Conservation (phyloP, 2,797 vertebrate genomes). For the Eurystomus glaucurus region DNA sequence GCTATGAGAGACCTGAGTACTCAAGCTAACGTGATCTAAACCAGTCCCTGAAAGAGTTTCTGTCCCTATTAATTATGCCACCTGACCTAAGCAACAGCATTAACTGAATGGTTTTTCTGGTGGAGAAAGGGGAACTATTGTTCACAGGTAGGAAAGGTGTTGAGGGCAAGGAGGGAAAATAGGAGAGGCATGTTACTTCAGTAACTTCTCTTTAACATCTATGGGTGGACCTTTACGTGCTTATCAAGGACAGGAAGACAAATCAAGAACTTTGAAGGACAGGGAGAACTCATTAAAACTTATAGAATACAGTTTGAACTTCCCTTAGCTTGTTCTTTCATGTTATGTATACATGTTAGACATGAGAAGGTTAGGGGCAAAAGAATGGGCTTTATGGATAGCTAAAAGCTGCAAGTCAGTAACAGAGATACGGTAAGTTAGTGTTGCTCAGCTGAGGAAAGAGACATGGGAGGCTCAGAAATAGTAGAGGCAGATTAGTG, state of each 20-base stretch:
- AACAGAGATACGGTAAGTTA: neutral
- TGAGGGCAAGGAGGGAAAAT: neutral
- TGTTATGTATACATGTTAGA: neutral
- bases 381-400: neutral
- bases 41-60: neutral
- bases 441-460: neutral
- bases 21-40: neutral
- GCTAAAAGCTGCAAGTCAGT: neutral
- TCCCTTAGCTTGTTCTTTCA: neutral
- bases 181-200: neutral
- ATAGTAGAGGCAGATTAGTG: neutral
- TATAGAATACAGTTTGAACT: neutral
- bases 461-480: neutral
- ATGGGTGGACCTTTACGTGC: neutral
- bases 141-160: neutral
- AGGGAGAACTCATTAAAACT: neutral
- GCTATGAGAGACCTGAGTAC: neutral
- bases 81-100: neutral
- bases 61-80: neutral
- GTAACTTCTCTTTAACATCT: neutral
- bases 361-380: neutral
- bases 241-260: neutral
- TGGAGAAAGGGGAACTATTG: neutral
- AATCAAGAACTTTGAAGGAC: neutral
- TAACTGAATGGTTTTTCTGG: neutral